Conservation (phyloP, 2,888 invertebrate genomes). For the Drosophila ezoana region DNA sequence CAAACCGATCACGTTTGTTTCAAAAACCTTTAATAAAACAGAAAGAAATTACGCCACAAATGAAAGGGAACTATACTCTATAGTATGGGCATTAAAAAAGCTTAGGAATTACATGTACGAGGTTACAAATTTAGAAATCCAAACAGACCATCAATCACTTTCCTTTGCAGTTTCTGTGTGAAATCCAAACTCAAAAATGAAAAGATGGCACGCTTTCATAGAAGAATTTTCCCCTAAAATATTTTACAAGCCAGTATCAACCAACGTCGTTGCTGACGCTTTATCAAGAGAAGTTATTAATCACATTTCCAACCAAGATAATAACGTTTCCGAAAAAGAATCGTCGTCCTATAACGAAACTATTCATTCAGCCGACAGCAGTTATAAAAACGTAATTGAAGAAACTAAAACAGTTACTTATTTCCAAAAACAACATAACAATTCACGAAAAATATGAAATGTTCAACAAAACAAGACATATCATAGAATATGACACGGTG, state of each 20-base stretch:
- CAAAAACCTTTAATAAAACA: background rate
- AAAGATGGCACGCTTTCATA: background rate
- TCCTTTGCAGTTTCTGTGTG: background rate
- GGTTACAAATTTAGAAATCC: background rate
- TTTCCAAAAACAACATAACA: background rate
- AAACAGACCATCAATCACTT: background rate
- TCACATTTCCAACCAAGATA: background rate
- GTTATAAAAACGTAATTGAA: background rate
- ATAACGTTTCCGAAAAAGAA: too few species aligned
- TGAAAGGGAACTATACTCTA: background rate
- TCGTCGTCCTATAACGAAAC: background rate
- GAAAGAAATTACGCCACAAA: background rate
- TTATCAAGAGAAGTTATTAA: background rate
- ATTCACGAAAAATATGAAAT: too few species aligned
- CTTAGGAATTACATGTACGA: background rate
- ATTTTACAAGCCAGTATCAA: background rate
- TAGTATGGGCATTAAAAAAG: background rate
- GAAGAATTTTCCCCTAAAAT: background rate
- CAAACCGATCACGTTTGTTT: background rate
- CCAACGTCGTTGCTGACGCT: background rate
- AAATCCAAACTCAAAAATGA: background rate
- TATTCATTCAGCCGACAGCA: background rate
- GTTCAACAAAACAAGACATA: background rate
- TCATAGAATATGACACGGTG: background rate
- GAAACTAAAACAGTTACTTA: background rate